Evolutionary conservation across 2,113 vertebrate species (phyloP).

Genomic region (Anser cygnoides): DNA sequence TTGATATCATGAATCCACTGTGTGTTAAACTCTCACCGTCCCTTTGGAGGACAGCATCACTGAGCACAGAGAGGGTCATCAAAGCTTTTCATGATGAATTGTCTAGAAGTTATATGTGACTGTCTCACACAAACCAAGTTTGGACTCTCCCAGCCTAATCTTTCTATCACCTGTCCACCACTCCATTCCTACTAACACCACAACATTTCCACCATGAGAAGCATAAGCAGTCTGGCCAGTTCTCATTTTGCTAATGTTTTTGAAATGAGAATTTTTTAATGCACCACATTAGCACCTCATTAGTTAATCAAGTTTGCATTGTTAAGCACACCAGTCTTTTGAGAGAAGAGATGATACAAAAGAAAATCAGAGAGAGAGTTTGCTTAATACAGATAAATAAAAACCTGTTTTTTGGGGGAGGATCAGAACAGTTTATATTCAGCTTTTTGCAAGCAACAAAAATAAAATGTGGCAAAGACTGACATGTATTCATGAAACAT

Average conservation of each 20-base stretch:
- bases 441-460: neutral
- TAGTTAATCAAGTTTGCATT: neutral
- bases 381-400: neutral
- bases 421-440: neutral
- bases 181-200: neutral
- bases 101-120: neutral
- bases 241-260: neutral
- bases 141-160: neutral
- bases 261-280: neutral
- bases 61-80: neutral
- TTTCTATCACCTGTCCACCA: neutral
- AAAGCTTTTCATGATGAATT: neutral
- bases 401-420: neutral
- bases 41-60: neutral
- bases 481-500: neutral
- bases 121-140: neutral
- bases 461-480: neutral
- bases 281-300: neutral
- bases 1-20: neutral
- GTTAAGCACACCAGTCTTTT: neutral
- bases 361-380: neutral
- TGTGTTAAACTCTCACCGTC: neutral
- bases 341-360: neutral
- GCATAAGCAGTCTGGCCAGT: neutral
- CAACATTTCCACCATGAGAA: neutral